A percentile compares a stretch with the other conserved stretches of the same genome.
Evolutionary conservation across 2,113 vertebrate genomes (phyloP).

Genomic region (Chlorodrepanis virens): DNA sequence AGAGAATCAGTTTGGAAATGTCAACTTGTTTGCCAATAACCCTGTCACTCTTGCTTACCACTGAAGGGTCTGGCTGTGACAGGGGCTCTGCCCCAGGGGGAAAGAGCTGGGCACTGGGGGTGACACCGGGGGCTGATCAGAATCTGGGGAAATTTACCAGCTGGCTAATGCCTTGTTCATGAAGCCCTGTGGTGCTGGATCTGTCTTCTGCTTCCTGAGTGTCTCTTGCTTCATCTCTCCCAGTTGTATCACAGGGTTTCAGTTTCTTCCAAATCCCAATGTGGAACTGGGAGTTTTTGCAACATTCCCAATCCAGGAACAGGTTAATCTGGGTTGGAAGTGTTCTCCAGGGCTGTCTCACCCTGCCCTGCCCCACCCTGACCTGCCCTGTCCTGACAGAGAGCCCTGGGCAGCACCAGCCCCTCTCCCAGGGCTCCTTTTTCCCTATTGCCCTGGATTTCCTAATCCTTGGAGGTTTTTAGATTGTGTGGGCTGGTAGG

Average conservation of each 20-base stretch:
- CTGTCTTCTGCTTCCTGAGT: neutral
- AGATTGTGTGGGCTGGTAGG: neutral
- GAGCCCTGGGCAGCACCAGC: neutral
- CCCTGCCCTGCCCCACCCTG: neutral
- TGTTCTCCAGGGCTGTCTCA: neutral
- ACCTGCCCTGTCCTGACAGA: neutral
- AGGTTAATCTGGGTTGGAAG: neutral
- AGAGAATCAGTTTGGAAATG: conserved; percentile 25
- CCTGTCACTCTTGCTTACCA: neutral
- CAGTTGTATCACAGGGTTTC: neutral
- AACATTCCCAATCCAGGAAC: neutral
- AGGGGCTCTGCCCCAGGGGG: neutral
- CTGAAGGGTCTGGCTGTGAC: neutral
- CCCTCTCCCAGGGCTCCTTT: neutral
- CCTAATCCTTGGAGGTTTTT: neutral
- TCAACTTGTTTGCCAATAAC: neutral
- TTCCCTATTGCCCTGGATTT: neutral
- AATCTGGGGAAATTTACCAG: neutral
- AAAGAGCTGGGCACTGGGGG: neutral
- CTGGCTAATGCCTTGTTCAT: neutral
- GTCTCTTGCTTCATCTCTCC: neutral
- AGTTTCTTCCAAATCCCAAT: neutral
- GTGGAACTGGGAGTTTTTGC: neutral
- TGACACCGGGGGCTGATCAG: neutral
- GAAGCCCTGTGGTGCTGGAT: neutral